phyloP scores from a whole-genome alignment of 2,113 vertebrate species.

The Acanthisitta chloris region DNA sequence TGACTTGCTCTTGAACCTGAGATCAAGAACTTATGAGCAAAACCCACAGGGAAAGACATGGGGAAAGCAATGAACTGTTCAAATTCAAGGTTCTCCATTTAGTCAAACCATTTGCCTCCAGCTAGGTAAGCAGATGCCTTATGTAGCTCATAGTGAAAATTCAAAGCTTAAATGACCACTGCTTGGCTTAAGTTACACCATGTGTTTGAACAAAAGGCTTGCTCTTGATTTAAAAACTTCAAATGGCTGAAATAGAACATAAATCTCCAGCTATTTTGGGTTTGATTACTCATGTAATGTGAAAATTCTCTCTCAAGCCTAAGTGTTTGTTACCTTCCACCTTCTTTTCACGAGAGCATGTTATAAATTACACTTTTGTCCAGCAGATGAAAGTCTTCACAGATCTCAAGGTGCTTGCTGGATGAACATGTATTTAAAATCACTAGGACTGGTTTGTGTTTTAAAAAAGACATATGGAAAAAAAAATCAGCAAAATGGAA shows the following conservation, averaged over 20 bases:
- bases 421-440: not conserved
- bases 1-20: not conserved
- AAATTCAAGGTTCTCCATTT: no score
- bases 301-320: not conserved
- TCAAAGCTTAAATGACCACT: not conserved
- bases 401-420: not conserved
- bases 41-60: not conserved
- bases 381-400: not conserved
- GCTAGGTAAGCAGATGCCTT: not conserved
- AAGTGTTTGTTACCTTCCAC: not conserved
- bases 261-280: not conserved
- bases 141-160: not conserved
- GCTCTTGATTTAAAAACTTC: not conserved
- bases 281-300: not conserved
- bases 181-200: not conserved
- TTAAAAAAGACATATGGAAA: not conserved
- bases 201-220: not conserved
- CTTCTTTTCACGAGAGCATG: not conserved
- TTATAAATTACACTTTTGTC: not conserved
- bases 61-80: not conserved
- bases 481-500: not conserved
- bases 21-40: not conserved
- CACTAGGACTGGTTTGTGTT: not conserved
- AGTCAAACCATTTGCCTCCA: not conserved
- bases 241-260: not conserved